phyloP scores from a whole-genome alignment of 2,113 vertebrate genomes.

The Probosciger aterrimus region DNA sequence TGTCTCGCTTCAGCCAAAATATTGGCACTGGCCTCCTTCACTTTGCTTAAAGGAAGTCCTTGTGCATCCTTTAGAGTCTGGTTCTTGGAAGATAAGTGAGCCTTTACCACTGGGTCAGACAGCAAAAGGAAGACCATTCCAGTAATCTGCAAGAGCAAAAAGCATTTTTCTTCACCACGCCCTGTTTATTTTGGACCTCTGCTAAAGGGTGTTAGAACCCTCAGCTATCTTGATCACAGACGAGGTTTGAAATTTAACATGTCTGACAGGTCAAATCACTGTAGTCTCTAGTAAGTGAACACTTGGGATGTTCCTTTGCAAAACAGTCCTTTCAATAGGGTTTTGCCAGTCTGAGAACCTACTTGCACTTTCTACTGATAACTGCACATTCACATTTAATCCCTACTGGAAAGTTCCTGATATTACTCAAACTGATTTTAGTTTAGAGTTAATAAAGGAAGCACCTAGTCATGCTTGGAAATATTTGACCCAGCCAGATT shows the following conservation, averaged over 20 bases:
- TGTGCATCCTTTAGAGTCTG: background rate
- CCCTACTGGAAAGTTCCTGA: too few relatives aligned
- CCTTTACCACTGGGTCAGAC: background rate
- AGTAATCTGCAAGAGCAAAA: background rate
- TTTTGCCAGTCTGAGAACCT: background rate
- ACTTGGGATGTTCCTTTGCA: background rate
- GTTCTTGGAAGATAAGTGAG: background rate
- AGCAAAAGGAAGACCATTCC: constrained; percentile 1
- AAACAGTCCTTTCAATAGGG: background rate
- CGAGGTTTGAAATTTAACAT: background rate
- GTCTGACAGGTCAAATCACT: background rate
- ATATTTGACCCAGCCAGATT: too few relatives aligned
- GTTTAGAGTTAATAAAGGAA: too few relatives aligned
- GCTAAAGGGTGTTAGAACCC: background rate
- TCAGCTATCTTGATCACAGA: background rate
- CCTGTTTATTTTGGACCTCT: background rate
- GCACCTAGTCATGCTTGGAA: too few relatives aligned
- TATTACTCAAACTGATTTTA: too few relatives aligned
- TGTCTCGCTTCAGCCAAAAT: too few relatives aligned
- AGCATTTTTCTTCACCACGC: background rate
- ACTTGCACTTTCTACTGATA: background rate
- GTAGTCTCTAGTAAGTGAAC: background rate
- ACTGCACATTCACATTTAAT: background rate
- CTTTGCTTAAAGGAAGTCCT: background rate
- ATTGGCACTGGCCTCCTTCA: background rate